These are phyloP conservation scores for Pionites leucogaster DNA, from an alignment of 2,113 vertebrate species.

Conservation along the genomic window DNA sequence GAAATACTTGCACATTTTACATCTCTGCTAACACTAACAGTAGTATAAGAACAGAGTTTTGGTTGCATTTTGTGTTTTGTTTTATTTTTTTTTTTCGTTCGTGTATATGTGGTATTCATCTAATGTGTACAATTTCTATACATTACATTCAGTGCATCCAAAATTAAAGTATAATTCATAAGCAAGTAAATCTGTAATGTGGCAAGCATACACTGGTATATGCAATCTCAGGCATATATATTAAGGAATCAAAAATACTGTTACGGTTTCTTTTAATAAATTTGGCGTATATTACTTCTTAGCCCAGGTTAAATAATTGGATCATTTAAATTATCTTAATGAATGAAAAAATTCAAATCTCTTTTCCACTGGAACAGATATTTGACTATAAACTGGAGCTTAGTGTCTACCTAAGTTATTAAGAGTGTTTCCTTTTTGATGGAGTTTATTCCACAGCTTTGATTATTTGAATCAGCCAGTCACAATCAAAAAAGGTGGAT, in stretches of 20 bases:
- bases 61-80: neutral
- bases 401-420: neutral
- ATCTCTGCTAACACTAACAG: neutral
- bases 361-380: neutral
- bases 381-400: neutral
- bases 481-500: neutral
- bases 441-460: neutral
- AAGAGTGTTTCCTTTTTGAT: neutral
- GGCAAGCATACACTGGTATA: neutral
- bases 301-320: neutral
- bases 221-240: neutral
- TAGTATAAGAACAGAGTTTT: neutral
- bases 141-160: neutral
- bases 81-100: fast-evolving
- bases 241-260: neutral
- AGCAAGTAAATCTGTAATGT: neutral
- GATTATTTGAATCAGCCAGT: neutral
- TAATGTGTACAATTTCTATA: neutral
- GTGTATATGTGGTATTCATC: neutral
- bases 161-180: neutral
- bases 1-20: neutral
- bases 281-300: neutral
- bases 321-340: neutral
- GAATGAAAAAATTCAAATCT: neutral
- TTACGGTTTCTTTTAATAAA: neutral